phyloP scores from a whole-genome alignment of 2,113 vertebrate species.

The Sigmodon hispidus region DNA sequence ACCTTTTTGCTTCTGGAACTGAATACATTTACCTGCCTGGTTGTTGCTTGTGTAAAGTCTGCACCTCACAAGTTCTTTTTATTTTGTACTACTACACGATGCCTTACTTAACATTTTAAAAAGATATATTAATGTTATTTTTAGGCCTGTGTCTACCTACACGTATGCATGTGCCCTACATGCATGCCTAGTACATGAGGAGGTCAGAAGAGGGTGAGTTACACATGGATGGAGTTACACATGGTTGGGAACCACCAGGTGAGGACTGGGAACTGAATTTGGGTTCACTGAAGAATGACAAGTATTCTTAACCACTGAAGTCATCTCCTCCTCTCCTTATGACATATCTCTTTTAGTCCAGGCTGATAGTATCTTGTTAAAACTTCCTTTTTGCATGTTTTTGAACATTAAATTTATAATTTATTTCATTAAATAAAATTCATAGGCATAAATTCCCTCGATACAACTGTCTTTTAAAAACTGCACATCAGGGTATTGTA shows the following conservation, averaged over 20 bases:
- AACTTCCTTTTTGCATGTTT: neutral
- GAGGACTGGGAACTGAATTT: neutral
- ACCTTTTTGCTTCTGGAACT: neutral
- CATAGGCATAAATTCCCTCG: neutral
- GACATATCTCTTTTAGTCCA: neutral
- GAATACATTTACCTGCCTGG: neutral
- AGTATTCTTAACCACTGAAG: neutral
- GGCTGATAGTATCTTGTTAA: neutral
- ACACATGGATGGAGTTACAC: too few species aligned
- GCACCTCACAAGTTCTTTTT: neutral
- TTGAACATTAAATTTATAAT: neutral
- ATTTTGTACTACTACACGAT: neutral
- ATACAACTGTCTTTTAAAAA: neutral
- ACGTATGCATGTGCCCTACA: neutral
- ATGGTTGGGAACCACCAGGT: neutral
- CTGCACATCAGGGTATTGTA: neutral
- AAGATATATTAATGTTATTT: neutral
- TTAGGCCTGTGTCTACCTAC: neutral
- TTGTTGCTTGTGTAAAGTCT: neutral
- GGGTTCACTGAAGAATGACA: neutral
- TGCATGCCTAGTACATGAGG: neutral
- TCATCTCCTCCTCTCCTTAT: neutral
- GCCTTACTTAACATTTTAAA: neutral
- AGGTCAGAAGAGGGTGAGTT: neutral
- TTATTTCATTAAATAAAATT: constrained; percentile 38